phyloP scores from a whole-genome alignment of 2,797 vertebrate genomes.

The Chaetophractus vellerosus region DNA sequence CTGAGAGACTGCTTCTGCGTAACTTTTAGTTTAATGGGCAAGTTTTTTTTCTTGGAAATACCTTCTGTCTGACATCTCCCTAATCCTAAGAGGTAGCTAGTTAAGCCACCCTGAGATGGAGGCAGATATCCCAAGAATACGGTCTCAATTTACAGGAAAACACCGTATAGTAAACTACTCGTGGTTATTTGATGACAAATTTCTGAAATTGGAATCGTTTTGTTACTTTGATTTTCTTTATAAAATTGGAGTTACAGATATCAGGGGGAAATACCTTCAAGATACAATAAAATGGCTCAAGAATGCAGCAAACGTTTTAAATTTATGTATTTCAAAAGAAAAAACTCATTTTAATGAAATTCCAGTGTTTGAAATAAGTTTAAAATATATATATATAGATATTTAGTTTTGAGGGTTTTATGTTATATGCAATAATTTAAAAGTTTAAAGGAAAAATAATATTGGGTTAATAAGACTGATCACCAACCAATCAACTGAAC shows the following conservation, averaged over 20 bases:
- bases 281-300: conserved; percentile 34
- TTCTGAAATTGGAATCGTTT: not conserved
- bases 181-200: conserved; percentile 32
- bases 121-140: not conserved
- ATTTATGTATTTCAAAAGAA: conserved; percentile 34
- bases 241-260: not conserved
- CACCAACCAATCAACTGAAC: not conserved
- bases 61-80: not conserved
- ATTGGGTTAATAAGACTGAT: conserved; percentile 16
- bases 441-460: not conserved
- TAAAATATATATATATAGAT: conserved; percentile 1
- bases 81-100: not conserved
- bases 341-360: conserved; percentile 16
- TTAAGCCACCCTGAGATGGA: not conserved
- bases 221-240: conserved; percentile 34
- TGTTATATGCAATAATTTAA: conserved; percentile 43
- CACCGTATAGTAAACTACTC: not conserved
- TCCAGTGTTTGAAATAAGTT: not conserved
- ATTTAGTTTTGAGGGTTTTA: not conserved
- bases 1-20: not conserved
- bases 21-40: conserved; percentile 1
- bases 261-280: not conserved
- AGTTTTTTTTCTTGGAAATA: conserved; percentile 34
- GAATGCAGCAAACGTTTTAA: conserved; percentile 25
- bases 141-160: not conserved